Conservation (phyloP, 2,797 vertebrate species). For the Syndactyla subalaris region DNA sequence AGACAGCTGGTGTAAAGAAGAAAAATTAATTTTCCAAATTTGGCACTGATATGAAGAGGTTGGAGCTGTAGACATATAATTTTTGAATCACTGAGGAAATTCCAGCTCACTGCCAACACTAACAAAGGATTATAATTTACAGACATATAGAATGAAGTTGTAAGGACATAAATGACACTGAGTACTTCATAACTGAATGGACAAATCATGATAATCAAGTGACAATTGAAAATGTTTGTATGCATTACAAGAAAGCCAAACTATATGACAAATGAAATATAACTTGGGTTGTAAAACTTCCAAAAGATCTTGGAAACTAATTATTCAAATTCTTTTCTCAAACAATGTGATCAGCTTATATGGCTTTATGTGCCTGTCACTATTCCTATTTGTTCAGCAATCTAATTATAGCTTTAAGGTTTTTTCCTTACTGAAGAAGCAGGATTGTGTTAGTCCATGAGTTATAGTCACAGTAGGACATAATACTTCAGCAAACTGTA, state of each 20-base stretch:
- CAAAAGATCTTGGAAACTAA: not conserved
- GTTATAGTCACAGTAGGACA: not conserved
- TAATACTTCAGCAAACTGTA: accelerated
- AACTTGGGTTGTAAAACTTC: not conserved
- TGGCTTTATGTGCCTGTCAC: not conserved
- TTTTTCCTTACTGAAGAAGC: not conserved
- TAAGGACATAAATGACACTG: not conserved
- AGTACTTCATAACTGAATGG: not conserved
- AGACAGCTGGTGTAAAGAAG: not conserved
- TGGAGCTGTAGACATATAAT: not conserved
- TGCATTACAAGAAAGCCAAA: not conserved
- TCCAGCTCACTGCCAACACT: not conserved
- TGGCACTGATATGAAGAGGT: not conserved
- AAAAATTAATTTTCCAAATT: slow-evolving; percentile 13
- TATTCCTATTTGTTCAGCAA: not conserved
- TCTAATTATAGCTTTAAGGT: not conserved
- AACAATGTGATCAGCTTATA: not conserved
- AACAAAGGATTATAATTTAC: slow-evolving; percentile 31
- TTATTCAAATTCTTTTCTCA: not conserved
- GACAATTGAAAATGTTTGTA: not conserved
- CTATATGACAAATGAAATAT: not conserved
- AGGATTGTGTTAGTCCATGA: not conserved
- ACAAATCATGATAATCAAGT: not conserved
- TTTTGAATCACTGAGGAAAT: slow-evolving; percentile 13
- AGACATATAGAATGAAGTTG: slow-evolving; percentile 20